Conservation (phyloP, 2,797 vertebrate genomes). For the Adelosebastes latens region DNA sequence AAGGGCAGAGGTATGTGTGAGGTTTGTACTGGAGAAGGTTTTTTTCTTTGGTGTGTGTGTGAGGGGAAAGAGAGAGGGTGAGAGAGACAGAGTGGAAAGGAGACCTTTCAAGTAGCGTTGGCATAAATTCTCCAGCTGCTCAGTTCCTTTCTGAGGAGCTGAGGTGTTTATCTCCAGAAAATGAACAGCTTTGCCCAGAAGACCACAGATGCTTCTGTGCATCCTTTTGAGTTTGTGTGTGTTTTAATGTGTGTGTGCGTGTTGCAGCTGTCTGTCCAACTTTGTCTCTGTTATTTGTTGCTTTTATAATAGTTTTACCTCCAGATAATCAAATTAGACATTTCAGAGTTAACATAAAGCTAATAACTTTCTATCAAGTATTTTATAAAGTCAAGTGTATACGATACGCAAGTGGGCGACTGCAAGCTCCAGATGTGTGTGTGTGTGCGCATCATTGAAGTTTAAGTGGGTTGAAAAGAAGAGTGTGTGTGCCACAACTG, state of each 20-base stretch:
- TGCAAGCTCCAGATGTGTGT: conserved; percentile 60
- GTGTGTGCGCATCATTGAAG: conserved; percentile 23
- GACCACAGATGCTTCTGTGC: conserved; percentile 82
- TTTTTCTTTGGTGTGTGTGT: conserved; percentile 21
- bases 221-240: conserved; percentile 76
- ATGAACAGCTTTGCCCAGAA: conserved; percentile 84
- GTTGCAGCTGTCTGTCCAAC: conserved; percentile 75
- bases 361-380: conserved; percentile 19
- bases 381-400: neutral
- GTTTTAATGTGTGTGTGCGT: conserved; percentile 46
- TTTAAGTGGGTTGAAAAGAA: conserved; percentile 20
- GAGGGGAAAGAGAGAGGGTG: conserved; percentile 47
- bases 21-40: conserved; percentile 39
- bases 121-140: conserved; percentile 87
- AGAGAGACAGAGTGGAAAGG: conserved; percentile 72
- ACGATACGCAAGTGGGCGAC: neutral
- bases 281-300: conserved; percentile 56
- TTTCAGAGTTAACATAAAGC: conserved; percentile 24
- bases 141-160: conserved; percentile 81
- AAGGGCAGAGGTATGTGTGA: conserved; percentile 46
- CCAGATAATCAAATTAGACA: conserved; percentile 55
- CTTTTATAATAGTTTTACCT: conserved; percentile 59
- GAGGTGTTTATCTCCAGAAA: conserved; percentile 82
- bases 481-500: conserved; percentile 42
- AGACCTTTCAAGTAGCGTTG: conserved; percentile 82